Base-by-base conservation (phyloP, 2,888 invertebrate genomes). In the Selenia dentaria region DNA sequence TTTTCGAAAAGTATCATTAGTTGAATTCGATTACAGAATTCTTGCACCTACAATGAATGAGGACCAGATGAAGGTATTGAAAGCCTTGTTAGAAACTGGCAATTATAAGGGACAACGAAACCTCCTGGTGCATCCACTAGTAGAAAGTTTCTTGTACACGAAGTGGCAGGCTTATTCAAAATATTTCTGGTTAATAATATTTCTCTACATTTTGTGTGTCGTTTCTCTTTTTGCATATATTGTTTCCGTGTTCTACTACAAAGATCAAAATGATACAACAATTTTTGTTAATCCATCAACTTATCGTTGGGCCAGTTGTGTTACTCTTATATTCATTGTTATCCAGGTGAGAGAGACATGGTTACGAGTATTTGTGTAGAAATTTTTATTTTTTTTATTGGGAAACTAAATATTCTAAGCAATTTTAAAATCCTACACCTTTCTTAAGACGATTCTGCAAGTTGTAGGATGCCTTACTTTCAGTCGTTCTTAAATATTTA, bases 121-220 rank as follows among this genome's bases (percentile, higher is more conserved):
- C 13, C 59, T 92, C 2, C 71, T 92, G 0, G 73, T 90, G 0
- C 92, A 92, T 64, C 92, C 92, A 0, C 59, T 92, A 12, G 68
- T 92, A 1, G 91, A 92, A 64, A 91, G 90, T 45, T 92, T 92
- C 56, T 66, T 92, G 0, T 80, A 76, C 54, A 61, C 91, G 1
- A 92, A 92, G 67, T 92, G 92, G 92, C 79, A 76, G 31, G 82
- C 81, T 22, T 65, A 33, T 1, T 20, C 26, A 3, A 22, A 11
- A 3, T 44, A 32, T 26, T 44, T 38, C n/a, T 32, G 24, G 2
- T 3, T 27, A 6, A 14, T 44, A 20, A 14, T 44, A 6, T 33
- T 38, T 9, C 11, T 44, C 0, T 33, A 44, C 6, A 9, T 10
- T 8, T 16, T 33, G 0, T 38, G 38, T 28, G 33, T 18, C 0